phyloP scores from a whole-genome alignment of 2,113 vertebrate species.

The Cyanoderma ruficeps region DNA sequence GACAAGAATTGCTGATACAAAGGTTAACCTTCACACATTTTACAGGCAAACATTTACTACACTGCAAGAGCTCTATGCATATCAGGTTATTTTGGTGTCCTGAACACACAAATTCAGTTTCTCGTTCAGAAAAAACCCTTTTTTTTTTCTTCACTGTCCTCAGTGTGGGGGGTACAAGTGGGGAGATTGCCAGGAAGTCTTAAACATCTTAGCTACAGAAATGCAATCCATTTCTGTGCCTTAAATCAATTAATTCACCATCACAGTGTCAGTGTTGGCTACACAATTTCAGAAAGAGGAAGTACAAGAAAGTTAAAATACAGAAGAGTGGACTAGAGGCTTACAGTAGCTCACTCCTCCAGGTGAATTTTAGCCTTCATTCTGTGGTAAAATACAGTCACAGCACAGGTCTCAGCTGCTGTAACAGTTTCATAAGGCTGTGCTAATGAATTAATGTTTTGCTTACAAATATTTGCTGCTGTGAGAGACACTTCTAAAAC shows the following conservation, averaged over 20 bases:
- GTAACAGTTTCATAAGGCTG: background rate
- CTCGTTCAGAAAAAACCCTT: background rate
- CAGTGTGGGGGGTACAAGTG: background rate
- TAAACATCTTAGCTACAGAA: background rate
- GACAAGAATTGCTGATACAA: constrained; percentile 39
- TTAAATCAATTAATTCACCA: background rate
- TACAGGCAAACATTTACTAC: constrained; percentile 28
- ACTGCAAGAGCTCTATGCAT: constrained; percentile 1
- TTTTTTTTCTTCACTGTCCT: background rate
- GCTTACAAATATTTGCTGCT: background rate
- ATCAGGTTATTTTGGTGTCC: constrained; percentile 23
- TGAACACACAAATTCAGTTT: background rate
- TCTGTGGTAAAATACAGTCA: background rate
- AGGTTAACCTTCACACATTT: constrained; percentile 24
- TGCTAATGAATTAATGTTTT: background rate
- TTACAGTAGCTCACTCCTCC: background rate
- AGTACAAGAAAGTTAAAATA: background rate
- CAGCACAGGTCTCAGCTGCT: background rate
- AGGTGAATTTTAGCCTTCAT: background rate
- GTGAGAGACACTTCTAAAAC: background rate
- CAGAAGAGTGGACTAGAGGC: background rate
- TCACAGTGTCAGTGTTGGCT: background rate
- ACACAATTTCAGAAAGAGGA: background rate
- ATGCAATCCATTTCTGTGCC: background rate
- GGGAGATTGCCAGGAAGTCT: background rate